Evolutionary conservation across 2,113 vertebrate genomes (phyloP), one percentile per base, ranked within the genome.

Genomic region (Miniopterus natalensis): DNA sequence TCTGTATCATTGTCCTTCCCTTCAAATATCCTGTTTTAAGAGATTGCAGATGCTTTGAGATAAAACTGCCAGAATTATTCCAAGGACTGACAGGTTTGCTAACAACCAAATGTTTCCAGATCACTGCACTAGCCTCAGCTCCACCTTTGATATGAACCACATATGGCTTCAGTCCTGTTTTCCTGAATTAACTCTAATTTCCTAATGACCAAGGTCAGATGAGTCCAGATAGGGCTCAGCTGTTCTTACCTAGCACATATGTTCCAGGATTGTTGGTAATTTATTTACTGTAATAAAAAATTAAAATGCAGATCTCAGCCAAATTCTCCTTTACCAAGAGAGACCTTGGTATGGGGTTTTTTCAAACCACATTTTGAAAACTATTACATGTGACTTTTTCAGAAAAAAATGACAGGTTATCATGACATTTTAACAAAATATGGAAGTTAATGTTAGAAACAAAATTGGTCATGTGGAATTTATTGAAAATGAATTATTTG

Each of bases 181-280:
- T 94, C 96, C 94, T 96, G 92, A 98, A 98, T 98, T 98, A 98
- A 97, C 92, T 98, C 83, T 42, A 93, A 98, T 98, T 98, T 98
- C 98, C 94, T 95, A 95, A 78, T 97, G 97, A 97, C 97, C 94
- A 96, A 97, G 98, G 97, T 98, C 97, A 97, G 88, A 96, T 6
- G 29, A 98, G 85, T 95, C 96, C 92, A 98, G 96, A 98, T 90
- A 95, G 96, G 92, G 87, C 95, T 98, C 98, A 98, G 93, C 96
- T 98, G 97, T 98, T 98, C 94, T 88, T 96, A 93, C 73, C 92
- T 97, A 96, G 94, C 88, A 96, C 98, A 98, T 98, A 98, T 98
- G 97, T 97, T 98, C 88, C 90, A 95, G 71, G 94, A 71, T 97
- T 95, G 83, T 80, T 97, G 71, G 83, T 96, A 97, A 98, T 98